Conservation (phyloP, 2,113 vertebrate species). For the Ahaetulla prasina region DNA sequence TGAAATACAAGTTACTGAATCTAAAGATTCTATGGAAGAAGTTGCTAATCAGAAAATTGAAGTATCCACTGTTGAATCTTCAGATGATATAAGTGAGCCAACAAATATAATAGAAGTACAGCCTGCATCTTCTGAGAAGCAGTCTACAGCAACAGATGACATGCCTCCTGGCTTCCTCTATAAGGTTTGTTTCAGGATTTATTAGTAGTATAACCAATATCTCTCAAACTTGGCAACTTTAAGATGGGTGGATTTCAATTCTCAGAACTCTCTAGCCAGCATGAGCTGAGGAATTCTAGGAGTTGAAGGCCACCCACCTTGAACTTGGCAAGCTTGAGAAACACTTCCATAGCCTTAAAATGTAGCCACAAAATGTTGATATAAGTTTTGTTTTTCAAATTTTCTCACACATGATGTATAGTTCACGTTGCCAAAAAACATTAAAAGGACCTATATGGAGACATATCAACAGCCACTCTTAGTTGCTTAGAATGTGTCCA, state of each 20-base stretch:
- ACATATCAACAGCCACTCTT: neutral
- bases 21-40: slow-evolving; percentile 20
- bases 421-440: neutral
- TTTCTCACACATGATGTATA: neutral
- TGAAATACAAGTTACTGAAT: neutral
- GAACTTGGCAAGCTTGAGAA: neutral
- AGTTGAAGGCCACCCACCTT: neutral
- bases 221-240: neutral
- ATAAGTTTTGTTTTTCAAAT: neutral
- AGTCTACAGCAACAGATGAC: slow-evolving; percentile 34
- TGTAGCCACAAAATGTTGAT: neutral
- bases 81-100: slow-evolving; percentile 51
- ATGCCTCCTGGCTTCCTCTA: slow-evolving; percentile 82
- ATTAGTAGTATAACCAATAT: neutral
- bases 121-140: slow-evolving; percentile 15
- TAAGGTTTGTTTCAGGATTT: slow-evolving; percentile 72
- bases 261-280: neutral
- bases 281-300: neutral
- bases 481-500: neutral
- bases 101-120: slow-evolving; percentile 52
- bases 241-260: neutral
- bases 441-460: neutral
- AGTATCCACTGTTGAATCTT: slow-evolving; percentile 38
- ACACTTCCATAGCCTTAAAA: neutral
- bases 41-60: slow-evolving; percentile 2